Conservation (phyloP, 2,113 vertebrate genomes). For the Colaptes auratus region DNA sequence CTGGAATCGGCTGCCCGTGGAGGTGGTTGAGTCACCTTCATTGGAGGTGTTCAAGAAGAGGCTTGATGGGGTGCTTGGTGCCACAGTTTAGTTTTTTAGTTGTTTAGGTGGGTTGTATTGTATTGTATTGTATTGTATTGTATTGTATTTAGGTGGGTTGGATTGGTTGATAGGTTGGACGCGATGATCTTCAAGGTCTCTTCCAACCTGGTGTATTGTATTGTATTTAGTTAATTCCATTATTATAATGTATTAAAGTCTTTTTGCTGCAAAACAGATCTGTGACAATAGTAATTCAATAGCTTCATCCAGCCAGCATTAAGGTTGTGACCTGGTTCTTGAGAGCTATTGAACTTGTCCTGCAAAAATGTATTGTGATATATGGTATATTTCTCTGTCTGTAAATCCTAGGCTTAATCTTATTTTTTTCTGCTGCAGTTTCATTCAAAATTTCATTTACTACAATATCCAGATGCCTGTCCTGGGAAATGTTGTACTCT, state of each 20-base stretch:
- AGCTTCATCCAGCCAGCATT: background rate
- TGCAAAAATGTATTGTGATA: slow-evolving; percentile 25
- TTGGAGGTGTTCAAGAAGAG: too few species aligned
- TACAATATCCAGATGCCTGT: background rate
- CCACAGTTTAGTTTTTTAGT: too few species aligned
- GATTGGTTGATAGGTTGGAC: too few species aligned
- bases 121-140: too few species aligned
- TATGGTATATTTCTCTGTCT: background rate
- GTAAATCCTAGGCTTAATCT: slow-evolving; percentile 10
- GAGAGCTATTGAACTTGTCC: background rate
- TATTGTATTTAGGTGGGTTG: too few species aligned
- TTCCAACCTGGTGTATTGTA: too few species aligned
- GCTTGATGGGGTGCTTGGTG: too few species aligned
- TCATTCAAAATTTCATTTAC: slow-evolving; percentile 25
- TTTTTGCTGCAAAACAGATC: background rate
- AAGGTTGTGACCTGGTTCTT: background rate
- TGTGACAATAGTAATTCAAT: background rate
- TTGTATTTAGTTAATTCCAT: slow-evolving; percentile 29
- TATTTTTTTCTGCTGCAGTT: background rate
- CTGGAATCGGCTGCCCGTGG: too few species aligned
- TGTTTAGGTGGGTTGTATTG: too few species aligned
- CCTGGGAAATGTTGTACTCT: background rate
- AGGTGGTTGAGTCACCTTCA: too few species aligned
- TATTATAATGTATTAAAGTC: background rate
- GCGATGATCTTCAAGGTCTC: too few species aligned